Conservation (phyloP, 2,113 vertebrate genomes). For the Channa maculata region DNA sequence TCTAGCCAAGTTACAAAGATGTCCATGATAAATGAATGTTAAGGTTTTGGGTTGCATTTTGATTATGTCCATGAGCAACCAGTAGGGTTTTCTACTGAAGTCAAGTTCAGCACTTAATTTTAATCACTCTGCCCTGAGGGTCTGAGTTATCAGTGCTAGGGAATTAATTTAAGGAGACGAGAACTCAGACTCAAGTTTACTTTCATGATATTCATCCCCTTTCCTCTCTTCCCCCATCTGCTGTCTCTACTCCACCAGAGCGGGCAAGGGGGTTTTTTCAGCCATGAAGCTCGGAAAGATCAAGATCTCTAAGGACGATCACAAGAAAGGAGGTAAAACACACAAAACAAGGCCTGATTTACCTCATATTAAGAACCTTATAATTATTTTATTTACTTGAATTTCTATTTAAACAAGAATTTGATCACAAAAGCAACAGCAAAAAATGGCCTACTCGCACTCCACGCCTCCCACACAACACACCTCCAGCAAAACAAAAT, state of each 20-base stretch:
- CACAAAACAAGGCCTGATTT: background rate
- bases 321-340: constrained; percentile 84
- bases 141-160: background rate
- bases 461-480: too few species aligned
- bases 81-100: background rate
- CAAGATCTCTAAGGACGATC: constrained; percentile 86
- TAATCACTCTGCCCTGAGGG: background rate
- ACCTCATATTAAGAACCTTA: background rate
- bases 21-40: constrained; percentile 18
- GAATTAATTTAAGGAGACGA: background rate
- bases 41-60: constrained; percentile 43
- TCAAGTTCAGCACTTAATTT: background rate
- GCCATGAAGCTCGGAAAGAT: constrained; percentile 92
- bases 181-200: constrained; percentile 11
- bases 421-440: too few species aligned
- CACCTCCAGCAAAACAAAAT: too few species aligned
- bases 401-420: too few species aligned
- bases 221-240: constrained; percentile 10
- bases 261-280: constrained; percentile 91
- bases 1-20: constrained; percentile 38
- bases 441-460: background rate
- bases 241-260: constrained; percentile 76
- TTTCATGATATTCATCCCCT: constrained; percentile 6
- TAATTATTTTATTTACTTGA: too few species aligned
- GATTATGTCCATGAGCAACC: background rate